Evolutionary conservation across 1,140 invertebrate genomes (phyloP).

Genomic region (Drosophila neocordata): DNA sequence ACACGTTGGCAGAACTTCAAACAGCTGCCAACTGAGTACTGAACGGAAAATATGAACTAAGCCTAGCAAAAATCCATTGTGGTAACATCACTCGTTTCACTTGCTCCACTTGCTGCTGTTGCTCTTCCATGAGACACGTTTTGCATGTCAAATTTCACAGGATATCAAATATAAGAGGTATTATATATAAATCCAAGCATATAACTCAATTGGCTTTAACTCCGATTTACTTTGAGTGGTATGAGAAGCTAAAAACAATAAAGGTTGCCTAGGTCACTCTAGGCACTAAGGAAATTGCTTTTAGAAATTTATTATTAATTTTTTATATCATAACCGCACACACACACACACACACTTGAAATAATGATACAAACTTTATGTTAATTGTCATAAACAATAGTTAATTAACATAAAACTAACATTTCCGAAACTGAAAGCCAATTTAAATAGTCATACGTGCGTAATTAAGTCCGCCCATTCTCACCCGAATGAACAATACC

Average conservation of each 20-base stretch:
- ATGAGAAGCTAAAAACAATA: background rate
- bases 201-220: conserved; percentile 11
- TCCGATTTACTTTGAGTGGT: background rate
- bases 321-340: background rate
- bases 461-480: conserved; percentile 61
- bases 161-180: conserved; percentile 15
- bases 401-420: conserved; percentile 81
- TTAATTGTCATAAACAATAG: conserved; percentile 75
- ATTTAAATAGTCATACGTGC: conserved; percentile 76
- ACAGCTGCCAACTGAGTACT: background rate
- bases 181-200: conserved; percentile 6
- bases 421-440: conserved; percentile 57
- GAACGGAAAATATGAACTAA: conserved; percentile 19
- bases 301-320: background rate
- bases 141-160: conserved; percentile 11
- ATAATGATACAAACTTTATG: conserved; percentile 6
- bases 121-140: conserved; percentile 4
- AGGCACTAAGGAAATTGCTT: background rate
- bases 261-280: conserved; percentile 6
- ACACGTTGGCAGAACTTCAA: conserved; percentile 27
- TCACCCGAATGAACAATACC: background rate
- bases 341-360: background rate
- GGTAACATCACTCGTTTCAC: background rate
- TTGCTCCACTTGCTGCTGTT: background rate
- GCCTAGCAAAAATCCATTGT: conserved; percentile 13